Evolutionary conservation across 1,140 invertebrate genomes (phyloP).

Genomic region (Philaenus spumarius): DNA sequence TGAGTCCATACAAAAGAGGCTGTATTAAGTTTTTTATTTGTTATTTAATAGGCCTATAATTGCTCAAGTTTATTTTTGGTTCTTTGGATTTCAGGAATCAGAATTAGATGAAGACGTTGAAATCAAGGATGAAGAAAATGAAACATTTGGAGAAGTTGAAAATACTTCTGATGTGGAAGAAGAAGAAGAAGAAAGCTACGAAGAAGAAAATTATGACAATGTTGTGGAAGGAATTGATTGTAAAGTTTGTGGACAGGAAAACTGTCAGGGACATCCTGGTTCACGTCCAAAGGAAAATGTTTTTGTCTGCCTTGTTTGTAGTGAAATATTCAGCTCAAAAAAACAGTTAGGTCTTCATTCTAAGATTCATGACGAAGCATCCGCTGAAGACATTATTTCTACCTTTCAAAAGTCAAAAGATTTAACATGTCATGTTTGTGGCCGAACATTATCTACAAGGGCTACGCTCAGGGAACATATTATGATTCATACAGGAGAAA

Average conservation of each 20-base stretch:
- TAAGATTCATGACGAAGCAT: neutral
- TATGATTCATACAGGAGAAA: slow-evolving; percentile 52
- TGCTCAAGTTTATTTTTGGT: neutral
- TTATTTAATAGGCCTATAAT: neutral
- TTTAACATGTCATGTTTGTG: slow-evolving; percentile 41
- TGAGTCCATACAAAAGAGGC: too few species aligned
- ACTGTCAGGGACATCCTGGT: slow-evolving; percentile 5
- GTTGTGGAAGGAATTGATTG: neutral
- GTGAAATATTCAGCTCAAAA: slow-evolving; percentile 17
- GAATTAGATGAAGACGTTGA: neutral
- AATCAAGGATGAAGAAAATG: neutral
- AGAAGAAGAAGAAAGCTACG: slow-evolving; percentile 6
- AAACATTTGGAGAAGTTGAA: neutral
- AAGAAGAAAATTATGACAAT: neutral
- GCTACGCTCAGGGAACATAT: slow-evolving; percentile 41
- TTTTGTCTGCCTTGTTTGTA: slow-evolving; percentile 15
- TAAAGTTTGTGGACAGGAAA: slow-evolving; percentile 4
- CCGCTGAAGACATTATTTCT: neutral
- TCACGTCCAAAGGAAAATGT: neutral
- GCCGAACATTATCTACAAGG: slow-evolving; percentile 40
- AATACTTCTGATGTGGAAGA: neutral
- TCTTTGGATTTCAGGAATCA: neutral
- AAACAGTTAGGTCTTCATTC: slow-evolving; percentile 11
- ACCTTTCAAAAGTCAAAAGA: slow-evolving; percentile 9
- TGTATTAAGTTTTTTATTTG: neutral